A percentile compares a stretch with the other conserved stretches of the same genome.
Evolutionary conservation across 2,113 vertebrate species (phyloP).

Genomic region (Pangasianodon hypophthalmus): DNA sequence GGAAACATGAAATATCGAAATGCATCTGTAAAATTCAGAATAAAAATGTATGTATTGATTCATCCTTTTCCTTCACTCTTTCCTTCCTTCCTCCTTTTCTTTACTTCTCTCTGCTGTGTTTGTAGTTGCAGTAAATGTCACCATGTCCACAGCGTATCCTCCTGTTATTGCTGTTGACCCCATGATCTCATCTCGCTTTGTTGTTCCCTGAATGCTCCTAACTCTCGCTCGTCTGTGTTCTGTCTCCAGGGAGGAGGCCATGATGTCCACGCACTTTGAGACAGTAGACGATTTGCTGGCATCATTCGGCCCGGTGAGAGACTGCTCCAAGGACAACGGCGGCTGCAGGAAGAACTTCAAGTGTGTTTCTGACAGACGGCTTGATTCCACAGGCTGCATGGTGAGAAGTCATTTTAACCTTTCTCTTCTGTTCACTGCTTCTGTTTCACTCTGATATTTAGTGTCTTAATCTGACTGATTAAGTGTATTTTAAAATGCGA

Average conservation of each 20-base stretch:
- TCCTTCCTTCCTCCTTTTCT: neutral
- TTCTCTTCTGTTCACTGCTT: neutral
- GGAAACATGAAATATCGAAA: neutral
- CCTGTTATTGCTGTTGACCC: constrained; percentile 17
- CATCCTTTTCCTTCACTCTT: neutral
- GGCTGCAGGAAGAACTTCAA: constrained; percentile 98
- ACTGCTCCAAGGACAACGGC: constrained; percentile 94
- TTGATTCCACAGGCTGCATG: constrained; percentile 95
- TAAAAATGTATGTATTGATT: neutral
- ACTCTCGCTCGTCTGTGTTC: constrained; percentile 34
- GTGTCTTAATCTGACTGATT: neutral
- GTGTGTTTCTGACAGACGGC: constrained; percentile 90
- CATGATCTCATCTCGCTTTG: constrained; percentile 9
- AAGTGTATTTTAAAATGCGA: neutral
- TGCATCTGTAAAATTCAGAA: neutral
- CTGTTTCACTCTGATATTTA: neutral
- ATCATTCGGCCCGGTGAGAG: constrained; percentile 93
- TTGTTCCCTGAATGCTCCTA: neutral
- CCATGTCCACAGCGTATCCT: neutral
- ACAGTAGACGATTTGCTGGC: constrained; percentile 93
- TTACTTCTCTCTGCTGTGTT: neutral
- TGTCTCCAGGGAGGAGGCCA: constrained; percentile 88
- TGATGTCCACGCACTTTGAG: constrained; percentile 97
- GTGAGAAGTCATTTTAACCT: constrained; percentile 68
- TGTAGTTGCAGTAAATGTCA: constrained; percentile 6